Evolutionary conservation across 1,140 invertebrate species (phyloP), one percentile per base, ranked within the genome.

Genomic region (Globodera rostochiensis): DNA sequence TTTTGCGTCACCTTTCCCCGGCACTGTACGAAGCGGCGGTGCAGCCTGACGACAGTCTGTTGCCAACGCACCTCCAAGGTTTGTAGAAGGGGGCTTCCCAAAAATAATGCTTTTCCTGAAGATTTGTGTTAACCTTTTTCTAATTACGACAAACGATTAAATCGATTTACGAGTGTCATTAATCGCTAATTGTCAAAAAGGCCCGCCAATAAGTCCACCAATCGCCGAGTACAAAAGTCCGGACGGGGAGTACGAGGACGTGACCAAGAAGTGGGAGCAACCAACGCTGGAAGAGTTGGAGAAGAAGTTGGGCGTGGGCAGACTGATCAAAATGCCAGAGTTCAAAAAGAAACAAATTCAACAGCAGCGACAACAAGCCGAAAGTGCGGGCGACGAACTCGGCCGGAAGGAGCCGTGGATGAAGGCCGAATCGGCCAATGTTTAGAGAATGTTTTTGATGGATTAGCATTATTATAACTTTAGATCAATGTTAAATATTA

Each of bases 11-110:
- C 25, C 82, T 90, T 19, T 87, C 87, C 15, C 88, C 90, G n/a
- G 87, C 89, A 57, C 81, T 91, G 1, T 91, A 91, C 77, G 80
- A 87, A 73, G 79, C 83, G 60, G 90, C 90, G 9, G 84, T 91
- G n/a, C 81, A 85, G 82, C 82, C 85, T 13, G 90, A 91, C 76
- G 69, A 83, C 8, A 80, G 80, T 45, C 46, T 87, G 19, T 73
- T 90, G 8, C 88, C 87, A 4, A 81, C 87, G 46, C 77, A 75
- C 13, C 84, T 83, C 9, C 73, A 87, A 50, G 90, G 90, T 53
- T 21, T 76, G 67, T 0, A 36, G 15, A 11, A 4, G 2, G 36
- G 11, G 46, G 25, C 4, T 0, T 36, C 21, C 25, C n/a, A 36
- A 36, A 36, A 36, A 36, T 36, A 36, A 36, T 36, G 36, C 36